Conservation (phyloP, 2,113 vertebrate genomes). For the Odontophorus gujanensis region DNA sequence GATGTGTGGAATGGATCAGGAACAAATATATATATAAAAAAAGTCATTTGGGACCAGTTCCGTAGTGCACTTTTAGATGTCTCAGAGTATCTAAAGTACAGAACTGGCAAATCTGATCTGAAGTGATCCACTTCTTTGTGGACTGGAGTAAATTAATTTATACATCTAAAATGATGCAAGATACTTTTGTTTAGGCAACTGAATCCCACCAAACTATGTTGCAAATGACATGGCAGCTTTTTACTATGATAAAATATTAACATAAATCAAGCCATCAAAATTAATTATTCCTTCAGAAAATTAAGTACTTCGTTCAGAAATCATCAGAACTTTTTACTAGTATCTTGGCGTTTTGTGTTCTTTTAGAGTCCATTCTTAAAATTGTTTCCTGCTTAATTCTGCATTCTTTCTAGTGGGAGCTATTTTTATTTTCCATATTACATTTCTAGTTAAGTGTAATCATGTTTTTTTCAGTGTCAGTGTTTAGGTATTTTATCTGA, state of each 20-base stretch:
- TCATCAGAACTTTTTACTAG: neutral
- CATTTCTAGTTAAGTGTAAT: neutral
- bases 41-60: too few relatives aligned
- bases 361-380: neutral
- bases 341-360: neutral
- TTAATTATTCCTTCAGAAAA: neutral
- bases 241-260: neutral
- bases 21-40: neutral
- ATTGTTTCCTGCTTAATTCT: neutral
- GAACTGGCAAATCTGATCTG: neutral
- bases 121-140: neutral
- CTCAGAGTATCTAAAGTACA: neutral
- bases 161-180: neutral
- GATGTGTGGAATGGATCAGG: neutral
- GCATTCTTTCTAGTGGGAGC: neutral
- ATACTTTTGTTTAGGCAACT: neutral
- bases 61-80: neutral
- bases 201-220: neutral
- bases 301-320: neutral
- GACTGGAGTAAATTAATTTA: neutral
- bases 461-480: neutral
- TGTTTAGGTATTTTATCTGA: neutral
- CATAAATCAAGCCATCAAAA: neutral
- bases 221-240: neutral
- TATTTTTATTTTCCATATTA: neutral